Evolutionary conservation across 53 echinoderm and acorn worm genomes (phyloP).

Genomic region (Stichopus horrens): DNA sequence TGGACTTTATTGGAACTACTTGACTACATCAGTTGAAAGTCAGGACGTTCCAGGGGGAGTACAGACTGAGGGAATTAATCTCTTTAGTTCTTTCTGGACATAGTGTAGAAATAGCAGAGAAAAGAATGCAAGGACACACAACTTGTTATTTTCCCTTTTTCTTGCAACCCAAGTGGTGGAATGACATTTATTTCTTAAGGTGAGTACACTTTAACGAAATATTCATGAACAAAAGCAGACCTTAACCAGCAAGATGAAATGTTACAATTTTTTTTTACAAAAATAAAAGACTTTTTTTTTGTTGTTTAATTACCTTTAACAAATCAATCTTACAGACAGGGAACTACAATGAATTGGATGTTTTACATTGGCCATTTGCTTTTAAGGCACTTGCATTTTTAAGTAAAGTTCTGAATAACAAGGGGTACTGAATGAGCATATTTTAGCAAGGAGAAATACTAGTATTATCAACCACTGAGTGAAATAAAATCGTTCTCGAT

Average conservation of each 20-base stretch:
- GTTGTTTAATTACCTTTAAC: constrained; percentile 3
- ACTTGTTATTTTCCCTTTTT: constrained; percentile 1
- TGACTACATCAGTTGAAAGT: no score
- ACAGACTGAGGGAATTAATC: no score
- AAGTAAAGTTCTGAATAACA: not conserved
- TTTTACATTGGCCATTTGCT: constrained; percentile 19
- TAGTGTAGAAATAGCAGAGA: not conserved
- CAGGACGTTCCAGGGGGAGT: no score
- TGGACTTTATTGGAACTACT: no score
- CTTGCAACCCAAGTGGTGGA: constrained; percentile 29
- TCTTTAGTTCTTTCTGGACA: no score
- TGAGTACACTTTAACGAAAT: not conserved
- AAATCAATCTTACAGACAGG: not conserved
- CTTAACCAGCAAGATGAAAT: not conserved
- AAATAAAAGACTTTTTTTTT: constrained; percentile 24
- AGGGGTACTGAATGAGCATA: not conserved
- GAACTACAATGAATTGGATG: not conserved
- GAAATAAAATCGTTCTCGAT: no score
- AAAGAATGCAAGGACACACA: not conserved
- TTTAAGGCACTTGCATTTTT: constrained; percentile 40
- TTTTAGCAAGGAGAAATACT: no score
- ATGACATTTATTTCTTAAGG: constrained; percentile 41
- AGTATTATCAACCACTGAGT: no score
- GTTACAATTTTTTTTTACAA: constrained; percentile 17
- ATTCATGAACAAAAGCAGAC: constrained; percentile 6